Percentiles rank a stretch among this genome's conserved stretches.
Conservation (phyloP, 2,113 vertebrate genomes). For the Passer montanus region DNA sequence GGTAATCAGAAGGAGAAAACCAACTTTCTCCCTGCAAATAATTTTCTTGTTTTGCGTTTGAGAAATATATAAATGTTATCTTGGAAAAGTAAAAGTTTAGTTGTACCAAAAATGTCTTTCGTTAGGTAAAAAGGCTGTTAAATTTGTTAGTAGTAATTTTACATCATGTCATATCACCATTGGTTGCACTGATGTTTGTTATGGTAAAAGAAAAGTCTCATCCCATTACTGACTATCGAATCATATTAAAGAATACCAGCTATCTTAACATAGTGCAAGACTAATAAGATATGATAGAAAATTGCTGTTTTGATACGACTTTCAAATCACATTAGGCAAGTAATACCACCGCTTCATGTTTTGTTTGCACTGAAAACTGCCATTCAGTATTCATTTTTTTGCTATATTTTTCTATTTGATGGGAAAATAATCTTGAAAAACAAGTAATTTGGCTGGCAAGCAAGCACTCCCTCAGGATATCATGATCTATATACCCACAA, state of each 20-base stretch:
- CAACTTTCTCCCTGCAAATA: not conserved
- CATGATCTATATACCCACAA: not conserved
- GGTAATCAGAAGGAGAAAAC: not conserved
- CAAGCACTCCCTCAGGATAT: not conserved
- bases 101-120: not conserved
- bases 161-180: not conserved
- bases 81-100: not conserved
- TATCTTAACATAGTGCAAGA: not conserved
- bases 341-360: not conserved
- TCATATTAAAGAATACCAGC: not conserved
- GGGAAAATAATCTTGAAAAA: not conserved
- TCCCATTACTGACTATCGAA: conserved; percentile 2
- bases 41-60: not conserved
- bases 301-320: not conserved
- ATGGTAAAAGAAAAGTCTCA: not conserved
- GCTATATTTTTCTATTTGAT: not conserved
- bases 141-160: not conserved
- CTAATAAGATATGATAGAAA: conserved; percentile 1
- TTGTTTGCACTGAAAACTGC: not conserved
- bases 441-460: not conserved
- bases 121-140: not conserved
- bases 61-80: not conserved
- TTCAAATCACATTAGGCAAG: not conserved
- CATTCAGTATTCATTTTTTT: not conserved
- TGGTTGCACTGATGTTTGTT: not conserved